Evolutionary conservation across 2,888 invertebrate species (phyloP).

Genomic region (Drosophila subsilvestris): DNA sequence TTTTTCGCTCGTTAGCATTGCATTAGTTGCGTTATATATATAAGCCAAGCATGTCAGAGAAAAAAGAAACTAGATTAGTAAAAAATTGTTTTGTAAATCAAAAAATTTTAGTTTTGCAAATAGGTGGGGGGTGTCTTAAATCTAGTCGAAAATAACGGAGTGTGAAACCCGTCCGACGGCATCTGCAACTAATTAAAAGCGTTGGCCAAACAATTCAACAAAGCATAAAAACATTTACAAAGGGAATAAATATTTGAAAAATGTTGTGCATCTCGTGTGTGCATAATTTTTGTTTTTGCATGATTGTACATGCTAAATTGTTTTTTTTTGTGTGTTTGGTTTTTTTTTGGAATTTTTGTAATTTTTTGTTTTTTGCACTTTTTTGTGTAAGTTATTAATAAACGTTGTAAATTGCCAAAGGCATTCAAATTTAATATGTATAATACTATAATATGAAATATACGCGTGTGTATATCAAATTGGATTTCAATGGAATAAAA

Average conservation of each 20-base stretch:
- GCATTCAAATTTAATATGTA: slow-evolving; percentile 50
- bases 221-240: slow-evolving; percentile 24
- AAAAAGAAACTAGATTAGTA: slow-evolving; percentile 83
- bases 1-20: slow-evolving; percentile 69
- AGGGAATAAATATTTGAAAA: slow-evolving; percentile 46
- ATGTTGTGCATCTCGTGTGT: slow-evolving; percentile 29
- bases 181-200: slow-evolving; percentile 49
- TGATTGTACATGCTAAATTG: slow-evolving; percentile 24
- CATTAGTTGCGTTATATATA: slow-evolving; percentile 73
- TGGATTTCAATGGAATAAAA: slow-evolving; percentile 3
- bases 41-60: slow-evolving; percentile 83
- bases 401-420: slow-evolving; percentile 30
- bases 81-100: slow-evolving; percentile 68
- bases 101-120: slow-evolving; percentile 33
- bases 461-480: slow-evolving; percentile 33
- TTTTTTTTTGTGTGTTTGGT: slow-evolving; percentile 1
- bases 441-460: slow-evolving; percentile 30
- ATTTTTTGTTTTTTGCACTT: slow-evolving; percentile 8
- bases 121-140: slow-evolving; percentile 17
- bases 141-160: slow-evolving; percentile 10
- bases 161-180: slow-evolving; percentile 1
- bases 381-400: slow-evolving; percentile 29
- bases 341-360: neutral
- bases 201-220: slow-evolving; percentile 31
- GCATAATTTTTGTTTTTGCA: slow-evolving; percentile 17